Evolutionary conservation across 2,797 vertebrate genomes (phyloP), one percentile per base, ranked within the genome.

Genomic region (Alauda arvensis): DNA sequence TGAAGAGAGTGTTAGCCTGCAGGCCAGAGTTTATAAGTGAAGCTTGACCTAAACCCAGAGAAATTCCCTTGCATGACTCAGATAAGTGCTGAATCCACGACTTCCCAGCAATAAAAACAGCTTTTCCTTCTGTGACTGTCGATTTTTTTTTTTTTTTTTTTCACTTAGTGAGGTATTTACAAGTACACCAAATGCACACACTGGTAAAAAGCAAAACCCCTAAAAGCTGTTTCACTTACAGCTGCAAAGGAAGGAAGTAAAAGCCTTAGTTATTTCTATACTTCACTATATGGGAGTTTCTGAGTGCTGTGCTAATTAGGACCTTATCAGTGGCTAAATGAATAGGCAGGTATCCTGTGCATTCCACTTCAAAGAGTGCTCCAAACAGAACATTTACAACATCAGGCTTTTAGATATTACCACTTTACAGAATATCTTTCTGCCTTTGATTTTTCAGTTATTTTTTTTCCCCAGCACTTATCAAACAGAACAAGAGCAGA

Each of bases 241-340:
- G 40, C 43, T 83, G 33, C 1, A 4, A 84, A 82, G 61, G 79
- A 89, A 87, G 77, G 66, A 90, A 83, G 43, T 66, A 59, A 92
- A 83, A 85, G 51, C 60, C 1, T 0, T 21, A 18, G 62, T 53
- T 88, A 66, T 88, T 90, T 93, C 51, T 92, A 49, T 72, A 42
- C 89, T 86, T 86, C 59, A 65, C 71, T 79, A 8, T 76, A 72
- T 39, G 74, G 70, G 74, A 91, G 66, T 63, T 84, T 63, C 66
- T 37, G 85, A 94, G 62, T 83, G 74, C 77, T 79, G 69, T 80
- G 83, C 71, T 94, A 93, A 94, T 93, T 88, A 77, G 60, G 66
- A 92, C 61, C 83, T 95, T 92, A 92, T 91, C 92, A 89, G 87
- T 86, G 70, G 68, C 71, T 89, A 92, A 88, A 94, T 91, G 80